These are phyloP conservation scores for Biston stratarius DNA, from an alignment of 2,888 invertebrate genomes.

Conservation along the genomic window DNA sequence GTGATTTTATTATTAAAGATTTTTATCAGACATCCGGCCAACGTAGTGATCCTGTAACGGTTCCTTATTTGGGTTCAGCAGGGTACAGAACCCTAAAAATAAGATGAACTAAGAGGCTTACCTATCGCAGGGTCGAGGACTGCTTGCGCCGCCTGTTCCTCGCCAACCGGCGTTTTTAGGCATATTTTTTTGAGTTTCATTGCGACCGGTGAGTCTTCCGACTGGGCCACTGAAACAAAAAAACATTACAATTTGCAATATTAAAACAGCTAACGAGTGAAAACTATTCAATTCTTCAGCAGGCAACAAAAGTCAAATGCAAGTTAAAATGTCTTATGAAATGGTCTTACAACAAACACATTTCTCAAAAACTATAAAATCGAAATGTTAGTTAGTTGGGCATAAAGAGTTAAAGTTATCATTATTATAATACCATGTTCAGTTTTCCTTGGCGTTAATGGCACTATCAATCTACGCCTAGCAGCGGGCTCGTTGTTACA, in stretches of 20 bases:
- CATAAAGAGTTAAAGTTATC: constrained; percentile 17
- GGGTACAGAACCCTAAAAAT: no score
- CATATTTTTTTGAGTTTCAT: constrained; percentile 91
- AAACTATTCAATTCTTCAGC: not conserved
- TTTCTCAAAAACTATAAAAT: not conserved
- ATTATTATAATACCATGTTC: constrained; percentile 45
- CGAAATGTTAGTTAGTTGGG: not conserved
- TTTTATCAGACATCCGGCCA: no score
- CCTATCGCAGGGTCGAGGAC: constrained; percentile 89
- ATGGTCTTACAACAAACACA: not conserved
- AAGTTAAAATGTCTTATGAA: not conserved
- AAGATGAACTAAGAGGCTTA: constrained; percentile 47
- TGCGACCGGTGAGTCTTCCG: constrained; percentile 89
- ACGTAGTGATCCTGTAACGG: no score
- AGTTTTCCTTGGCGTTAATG: constrained; percentile 50
- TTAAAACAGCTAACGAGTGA: not conserved
- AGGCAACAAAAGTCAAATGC: not conserved
- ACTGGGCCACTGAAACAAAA: constrained; percentile 88
- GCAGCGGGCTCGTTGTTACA: constrained; percentile 36
- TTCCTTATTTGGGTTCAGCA: no score
- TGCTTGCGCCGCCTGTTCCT: constrained; percentile 90
- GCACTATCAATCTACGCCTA: constrained; percentile 47
- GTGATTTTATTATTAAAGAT: no score
- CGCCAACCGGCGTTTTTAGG: constrained; percentile 90
- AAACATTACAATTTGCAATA: constrained; percentile 14